A percentile compares a stretch with the other conserved stretches of the same genome.
These are phyloP conservation scores for Falco concolor DNA, from an alignment of 2,797 vertebrate genomes.

Conservation along the genomic window DNA sequence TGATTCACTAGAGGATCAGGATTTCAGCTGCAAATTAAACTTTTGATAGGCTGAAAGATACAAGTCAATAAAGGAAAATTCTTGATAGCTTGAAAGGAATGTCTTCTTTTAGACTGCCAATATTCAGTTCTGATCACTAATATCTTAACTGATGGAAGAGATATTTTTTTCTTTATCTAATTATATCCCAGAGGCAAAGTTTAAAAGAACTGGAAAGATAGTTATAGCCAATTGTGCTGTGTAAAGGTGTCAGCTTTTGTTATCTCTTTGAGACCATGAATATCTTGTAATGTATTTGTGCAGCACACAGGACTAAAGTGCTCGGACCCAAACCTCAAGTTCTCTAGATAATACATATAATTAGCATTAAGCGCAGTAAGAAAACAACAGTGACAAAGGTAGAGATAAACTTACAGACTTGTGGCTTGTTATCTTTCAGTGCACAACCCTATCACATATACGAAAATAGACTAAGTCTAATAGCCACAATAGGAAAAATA, in stretches of 20 bases:
- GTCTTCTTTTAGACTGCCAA: background rate
- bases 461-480: background rate
- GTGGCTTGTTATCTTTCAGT: background rate
- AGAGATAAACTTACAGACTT: background rate
- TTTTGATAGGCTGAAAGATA: conserved; percentile 28
- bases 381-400: background rate
- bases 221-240: background rate
- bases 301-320: background rate
- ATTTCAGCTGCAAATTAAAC: conserved; percentile 40
- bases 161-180: conserved; percentile 13
- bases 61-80: conserved; percentile 38
- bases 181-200: background rate
- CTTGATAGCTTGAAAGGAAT: conserved; percentile 37
- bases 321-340: background rate
- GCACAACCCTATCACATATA: background rate
- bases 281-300: background rate
- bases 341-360: background rate
- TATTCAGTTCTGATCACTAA: conserved; percentile 16
- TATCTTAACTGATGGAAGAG: background rate
- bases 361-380: background rate
- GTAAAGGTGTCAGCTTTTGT: background rate
- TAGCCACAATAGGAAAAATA: background rate
- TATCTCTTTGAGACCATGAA: background rate
- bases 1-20: background rate
- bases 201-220: background rate